Conservation (phyloP, 2,888 invertebrate species). For the Eumerus sabulonum region DNA sequence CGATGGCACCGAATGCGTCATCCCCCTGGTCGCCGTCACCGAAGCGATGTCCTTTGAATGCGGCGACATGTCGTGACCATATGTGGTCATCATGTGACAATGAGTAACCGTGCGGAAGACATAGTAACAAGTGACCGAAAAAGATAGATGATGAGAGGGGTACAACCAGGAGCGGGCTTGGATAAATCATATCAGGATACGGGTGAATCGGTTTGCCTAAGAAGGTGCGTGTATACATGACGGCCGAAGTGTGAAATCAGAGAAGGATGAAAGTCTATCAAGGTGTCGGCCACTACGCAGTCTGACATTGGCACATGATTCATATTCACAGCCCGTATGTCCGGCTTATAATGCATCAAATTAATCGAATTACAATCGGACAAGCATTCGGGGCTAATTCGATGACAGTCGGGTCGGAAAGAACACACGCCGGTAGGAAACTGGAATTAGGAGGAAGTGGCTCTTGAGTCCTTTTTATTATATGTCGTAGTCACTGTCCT, state of each 20-base stretch:
- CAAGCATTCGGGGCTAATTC: conserved; percentile 5
- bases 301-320: conserved; percentile 25
- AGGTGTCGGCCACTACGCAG: not conserved
- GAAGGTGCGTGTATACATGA: too few relatives aligned
- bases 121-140: not conserved
- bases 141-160: too few relatives aligned
- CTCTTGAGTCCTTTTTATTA: too few relatives aligned
- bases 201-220: too few relatives aligned
- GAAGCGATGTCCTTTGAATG: conserved; percentile 14
- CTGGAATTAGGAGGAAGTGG: too few relatives aligned
- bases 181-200: conserved; percentile 28
- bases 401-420: too few relatives aligned
- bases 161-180: conserved; percentile 22
- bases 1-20: conserved; percentile 52
- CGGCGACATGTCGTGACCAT: conserved; percentile 44
- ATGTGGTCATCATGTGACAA: conserved; percentile 47
- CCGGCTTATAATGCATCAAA: conserved; percentile 37
- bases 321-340: conserved; percentile 18
- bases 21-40: conserved; percentile 2
- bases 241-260: not conserved
- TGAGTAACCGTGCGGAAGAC: conserved; percentile 29
- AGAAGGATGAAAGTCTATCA: conserved; percentile 20
- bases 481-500: not conserved
- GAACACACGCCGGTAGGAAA: too few relatives aligned
- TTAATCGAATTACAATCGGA: conserved; percentile 35